Evolutionary conservation across 53 echinoderm and acorn worm genomes (phyloP).

Genomic region (Astropecten irregularis): DNA sequence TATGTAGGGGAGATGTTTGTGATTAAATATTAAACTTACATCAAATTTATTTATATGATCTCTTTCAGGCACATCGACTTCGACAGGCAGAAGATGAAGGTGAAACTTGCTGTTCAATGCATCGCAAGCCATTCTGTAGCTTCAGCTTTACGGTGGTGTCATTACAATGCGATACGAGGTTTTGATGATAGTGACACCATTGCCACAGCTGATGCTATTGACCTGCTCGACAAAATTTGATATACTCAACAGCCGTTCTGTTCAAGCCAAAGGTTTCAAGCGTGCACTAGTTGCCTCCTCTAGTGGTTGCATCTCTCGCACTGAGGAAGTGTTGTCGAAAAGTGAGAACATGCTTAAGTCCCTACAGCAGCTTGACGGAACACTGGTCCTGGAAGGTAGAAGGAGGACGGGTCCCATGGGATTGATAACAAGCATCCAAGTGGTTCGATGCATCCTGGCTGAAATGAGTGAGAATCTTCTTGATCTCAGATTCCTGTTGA

Average conservation of each 20-base stretch:
- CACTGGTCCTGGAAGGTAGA: background rate
- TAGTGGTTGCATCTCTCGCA: background rate
- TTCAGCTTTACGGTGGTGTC: too few species aligned
- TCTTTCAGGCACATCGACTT: too few species aligned
- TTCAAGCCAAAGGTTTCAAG: background rate
- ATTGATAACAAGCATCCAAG: background rate
- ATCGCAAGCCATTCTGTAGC: too few species aligned
- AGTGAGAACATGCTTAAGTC: background rate
- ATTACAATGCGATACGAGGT: too few species aligned
- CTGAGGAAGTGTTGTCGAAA: background rate
- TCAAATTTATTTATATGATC: too few species aligned
- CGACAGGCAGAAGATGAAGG: too few species aligned
- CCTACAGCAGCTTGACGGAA: background rate
- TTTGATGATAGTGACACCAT: too few species aligned
- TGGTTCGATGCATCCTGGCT: background rate
- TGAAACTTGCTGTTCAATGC: too few species aligned
- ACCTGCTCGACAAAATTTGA: too few species aligned
- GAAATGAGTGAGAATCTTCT: background rate
- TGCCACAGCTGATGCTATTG: too few species aligned
- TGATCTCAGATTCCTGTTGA: background rate
- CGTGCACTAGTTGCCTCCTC: background rate
- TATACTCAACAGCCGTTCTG: background rate
- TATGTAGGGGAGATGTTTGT: too few species aligned
- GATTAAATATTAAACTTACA: too few species aligned
- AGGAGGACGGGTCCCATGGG: background rate